Conservation (phyloP, 2,113 vertebrate species). For the Talpa occidentalis region DNA sequence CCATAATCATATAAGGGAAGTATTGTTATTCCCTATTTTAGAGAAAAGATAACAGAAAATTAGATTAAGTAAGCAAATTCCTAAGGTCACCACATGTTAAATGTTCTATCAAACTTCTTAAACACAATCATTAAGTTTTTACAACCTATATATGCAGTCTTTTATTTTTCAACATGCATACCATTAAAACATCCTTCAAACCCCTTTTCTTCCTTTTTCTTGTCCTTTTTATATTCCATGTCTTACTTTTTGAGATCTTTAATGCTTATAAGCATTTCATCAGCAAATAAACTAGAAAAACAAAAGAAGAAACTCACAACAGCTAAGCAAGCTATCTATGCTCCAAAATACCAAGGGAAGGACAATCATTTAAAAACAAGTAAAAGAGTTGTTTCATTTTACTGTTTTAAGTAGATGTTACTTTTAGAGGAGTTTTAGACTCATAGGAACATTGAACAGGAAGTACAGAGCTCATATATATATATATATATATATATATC, state of each 20-base stretch:
- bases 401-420: not conserved
- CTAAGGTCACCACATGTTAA: not conserved
- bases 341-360: not conserved
- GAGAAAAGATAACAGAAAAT: conserved; percentile 16
- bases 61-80: not conserved
- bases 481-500: too few relatives aligned
- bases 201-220: not conserved
- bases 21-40: not conserved
- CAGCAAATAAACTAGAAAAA: not conserved
- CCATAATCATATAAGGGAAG: not conserved
- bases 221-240: not conserved
- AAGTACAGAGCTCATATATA: not conserved
- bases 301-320: not conserved
- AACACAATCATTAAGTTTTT: not conserved
- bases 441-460: not conserved
- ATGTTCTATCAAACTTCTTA: not conserved
- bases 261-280: not conserved
- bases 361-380: too few relatives aligned
- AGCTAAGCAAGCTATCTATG: not conserved
- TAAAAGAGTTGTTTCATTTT: not conserved
- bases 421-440: conserved; percentile 10
- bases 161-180: not conserved
- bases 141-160: not conserved
- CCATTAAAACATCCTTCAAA: not conserved
- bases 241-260: not conserved